These are phyloP conservation scores for Tadarida brasiliensis DNA, from an alignment of 2,797 vertebrate genomes.

Conservation along the genomic window DNA sequence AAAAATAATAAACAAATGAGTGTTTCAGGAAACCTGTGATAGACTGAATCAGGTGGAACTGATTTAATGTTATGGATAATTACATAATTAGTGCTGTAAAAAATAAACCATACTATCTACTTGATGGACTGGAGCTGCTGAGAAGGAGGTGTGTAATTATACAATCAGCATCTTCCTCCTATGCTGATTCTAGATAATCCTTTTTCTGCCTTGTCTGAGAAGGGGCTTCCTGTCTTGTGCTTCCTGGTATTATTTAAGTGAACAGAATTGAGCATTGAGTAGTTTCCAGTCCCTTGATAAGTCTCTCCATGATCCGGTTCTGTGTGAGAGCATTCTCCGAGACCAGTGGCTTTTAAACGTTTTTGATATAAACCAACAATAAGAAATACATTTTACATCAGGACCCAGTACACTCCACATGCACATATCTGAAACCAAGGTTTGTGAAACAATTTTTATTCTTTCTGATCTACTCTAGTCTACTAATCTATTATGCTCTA, in stretches of 20 bases:
- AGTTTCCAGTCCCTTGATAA: not conserved
- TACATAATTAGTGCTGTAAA: conserved; percentile 83
- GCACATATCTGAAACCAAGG: not conserved
- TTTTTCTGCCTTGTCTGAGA: conserved; percentile 57
- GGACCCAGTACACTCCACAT: not conserved
- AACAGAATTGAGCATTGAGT: not conserved
- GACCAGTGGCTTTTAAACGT: not conserved
- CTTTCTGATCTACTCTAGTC: not conserved
- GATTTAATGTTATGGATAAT: conserved; percentile 85
- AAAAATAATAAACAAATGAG: conserved; percentile 82
- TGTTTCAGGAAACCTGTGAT: conserved; percentile 82
- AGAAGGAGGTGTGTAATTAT: conserved; percentile 80
- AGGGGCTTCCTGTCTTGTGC: conserved; percentile 70
- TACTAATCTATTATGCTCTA: not conserved
- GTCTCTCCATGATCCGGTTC: not conserved
- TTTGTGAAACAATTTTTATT: conserved; percentile 13
- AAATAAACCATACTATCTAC: conserved; percentile 79
- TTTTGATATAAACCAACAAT: conserved; percentile 9
- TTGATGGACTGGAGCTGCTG: conserved; percentile 81
- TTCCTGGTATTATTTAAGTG: conserved; percentile 58
- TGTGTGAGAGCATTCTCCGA: conserved; percentile 1
- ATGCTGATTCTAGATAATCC: conserved; percentile 72
- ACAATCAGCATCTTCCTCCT: conserved; percentile 76
- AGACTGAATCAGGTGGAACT: conserved; percentile 81
- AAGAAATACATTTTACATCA: conserved; percentile 41